Percentiles rank a stretch among this genome's conserved stretches.
These are phyloP conservation scores for Amphiduros pacificus DNA, from an alignment of 2,888 invertebrate genomes.

Conservation along the genomic window DNA sequence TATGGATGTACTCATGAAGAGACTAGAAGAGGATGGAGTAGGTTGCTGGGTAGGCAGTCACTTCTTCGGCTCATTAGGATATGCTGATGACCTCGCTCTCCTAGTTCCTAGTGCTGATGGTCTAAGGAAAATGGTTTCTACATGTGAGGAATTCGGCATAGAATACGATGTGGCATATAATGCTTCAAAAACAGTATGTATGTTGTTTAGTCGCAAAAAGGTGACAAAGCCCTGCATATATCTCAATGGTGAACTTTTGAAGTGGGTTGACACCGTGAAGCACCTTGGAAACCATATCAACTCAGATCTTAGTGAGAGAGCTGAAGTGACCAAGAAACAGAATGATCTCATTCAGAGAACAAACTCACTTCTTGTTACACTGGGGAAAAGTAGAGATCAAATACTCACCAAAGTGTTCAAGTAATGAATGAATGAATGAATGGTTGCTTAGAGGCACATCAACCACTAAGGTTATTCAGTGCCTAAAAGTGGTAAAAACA, in stretches of 20 bases:
- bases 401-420: no score
- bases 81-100: neutral
- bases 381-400: no score
- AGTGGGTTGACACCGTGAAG: neutral
- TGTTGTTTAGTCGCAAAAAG: neutral
- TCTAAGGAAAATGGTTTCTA: neutral
- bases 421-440: no score
- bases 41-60: neutral
- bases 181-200: neutral
- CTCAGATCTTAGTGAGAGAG: neutral
- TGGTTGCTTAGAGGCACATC: no score
- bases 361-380: no score
- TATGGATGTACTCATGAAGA: neutral
- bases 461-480: no score
- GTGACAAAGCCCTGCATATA: neutral
- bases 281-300: neutral
- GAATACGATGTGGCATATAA: neutral
- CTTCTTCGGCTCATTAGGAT: neutral
- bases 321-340: no score
- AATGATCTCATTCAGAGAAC: no score
- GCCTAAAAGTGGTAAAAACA: no score
- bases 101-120: neutral
- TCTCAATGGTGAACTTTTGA: neutral
- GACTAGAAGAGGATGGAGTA: neutral
- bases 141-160: neutral